Percentiles rank a stretch among this genome's conserved stretches.
Evolutionary conservation across 2,888 invertebrate genomes (phyloP).

Genomic region (Anticlea derivata): DNA sequence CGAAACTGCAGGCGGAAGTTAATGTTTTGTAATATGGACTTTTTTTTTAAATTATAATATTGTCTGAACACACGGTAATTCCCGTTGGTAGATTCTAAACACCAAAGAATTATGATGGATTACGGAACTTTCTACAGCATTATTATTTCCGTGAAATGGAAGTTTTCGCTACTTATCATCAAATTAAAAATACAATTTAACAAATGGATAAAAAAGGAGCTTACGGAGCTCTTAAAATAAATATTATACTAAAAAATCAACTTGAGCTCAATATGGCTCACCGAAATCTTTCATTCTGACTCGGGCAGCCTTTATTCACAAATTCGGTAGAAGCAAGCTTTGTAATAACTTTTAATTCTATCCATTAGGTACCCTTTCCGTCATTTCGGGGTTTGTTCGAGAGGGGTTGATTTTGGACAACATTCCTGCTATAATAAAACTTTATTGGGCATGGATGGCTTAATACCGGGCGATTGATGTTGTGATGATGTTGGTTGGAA

Average conservation of each 20-base stretch:
- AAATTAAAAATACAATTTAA: slow-evolving; percentile 8
- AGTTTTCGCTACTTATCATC: background rate
- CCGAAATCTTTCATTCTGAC: slow-evolving; percentile 25
- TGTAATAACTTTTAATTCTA: slow-evolving; percentile 40
- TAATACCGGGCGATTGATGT: background rate
- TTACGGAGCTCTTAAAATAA: slow-evolving; percentile 16
- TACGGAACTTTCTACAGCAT: background rate
- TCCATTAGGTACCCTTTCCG: slow-evolving; percentile 38
- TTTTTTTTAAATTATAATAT: too few relatives aligned
- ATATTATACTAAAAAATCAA: slow-evolving; percentile 24
- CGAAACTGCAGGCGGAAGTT: too few relatives aligned
- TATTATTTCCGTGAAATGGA: background rate
- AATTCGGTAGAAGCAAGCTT: slow-evolving; percentile 32
- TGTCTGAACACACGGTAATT: too few relatives aligned
- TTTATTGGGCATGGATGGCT: slow-evolving; percentile 16
- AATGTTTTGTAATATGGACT: too few relatives aligned
- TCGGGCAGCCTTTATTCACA: slow-evolving; percentile 28
- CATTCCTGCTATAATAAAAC: slow-evolving; percentile 15
- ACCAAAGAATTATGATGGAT: too few relatives aligned
- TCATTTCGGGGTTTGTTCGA: slow-evolving; percentile 33
- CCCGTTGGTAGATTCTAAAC: too few relatives aligned
- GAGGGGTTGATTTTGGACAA: slow-evolving; percentile 31
- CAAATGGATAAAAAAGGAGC: slow-evolving; percentile 7
- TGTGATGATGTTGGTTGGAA: background rate
- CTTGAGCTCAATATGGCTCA: slow-evolving; percentile 28